phyloP scores from a whole-genome alignment of 92 coral and sea anemone genomes.

The Zoanthus solanderi region DNA sequence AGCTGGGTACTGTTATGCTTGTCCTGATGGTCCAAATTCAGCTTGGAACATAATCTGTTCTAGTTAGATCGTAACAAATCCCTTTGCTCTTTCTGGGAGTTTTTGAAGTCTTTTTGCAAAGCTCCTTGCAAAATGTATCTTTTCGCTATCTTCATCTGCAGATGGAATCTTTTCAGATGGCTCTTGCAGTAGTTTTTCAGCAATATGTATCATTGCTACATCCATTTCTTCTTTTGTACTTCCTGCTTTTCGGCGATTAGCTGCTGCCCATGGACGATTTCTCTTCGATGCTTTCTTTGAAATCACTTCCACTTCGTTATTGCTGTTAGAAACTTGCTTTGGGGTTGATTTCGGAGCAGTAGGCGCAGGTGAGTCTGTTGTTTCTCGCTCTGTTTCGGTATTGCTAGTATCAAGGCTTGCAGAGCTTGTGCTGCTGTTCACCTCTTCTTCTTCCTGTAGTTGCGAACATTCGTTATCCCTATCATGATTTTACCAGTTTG shows the following conservation, averaged over 20 bases:
- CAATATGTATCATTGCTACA: conserved; percentile 46
- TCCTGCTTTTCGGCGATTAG: conserved; percentile 39
- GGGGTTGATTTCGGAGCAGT: background rate
- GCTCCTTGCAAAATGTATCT: conserved; percentile 48
- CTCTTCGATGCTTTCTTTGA: conserved; percentile 39
- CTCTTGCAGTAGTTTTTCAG: conserved; percentile 52
- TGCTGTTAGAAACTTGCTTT: background rate
- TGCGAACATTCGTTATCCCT: conserved; percentile 21
- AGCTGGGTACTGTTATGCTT: conserved; percentile 40
- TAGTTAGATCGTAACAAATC: conserved; percentile 44
- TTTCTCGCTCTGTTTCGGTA: background rate
- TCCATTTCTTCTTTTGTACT: conserved; percentile 43
- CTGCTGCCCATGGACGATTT: conserved; percentile 55
- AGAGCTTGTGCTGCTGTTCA: background rate
- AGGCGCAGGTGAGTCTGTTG: background rate
- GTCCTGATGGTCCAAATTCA: conserved; percentile 37
- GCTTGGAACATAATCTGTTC: conserved; percentile 56
- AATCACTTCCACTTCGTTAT: conserved; percentile 26
- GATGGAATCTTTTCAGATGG: conserved; percentile 38
- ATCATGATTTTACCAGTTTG: conserved; percentile 12
- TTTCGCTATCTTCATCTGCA: conserved; percentile 15
- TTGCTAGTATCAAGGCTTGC: background rate
- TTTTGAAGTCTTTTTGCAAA: conserved; percentile 49
- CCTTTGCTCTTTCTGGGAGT: conserved; percentile 59
- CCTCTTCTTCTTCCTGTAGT: conserved; percentile 6